Conservation (phyloP, 2,113 vertebrate species). For the Bombycilla garrulus region DNA sequence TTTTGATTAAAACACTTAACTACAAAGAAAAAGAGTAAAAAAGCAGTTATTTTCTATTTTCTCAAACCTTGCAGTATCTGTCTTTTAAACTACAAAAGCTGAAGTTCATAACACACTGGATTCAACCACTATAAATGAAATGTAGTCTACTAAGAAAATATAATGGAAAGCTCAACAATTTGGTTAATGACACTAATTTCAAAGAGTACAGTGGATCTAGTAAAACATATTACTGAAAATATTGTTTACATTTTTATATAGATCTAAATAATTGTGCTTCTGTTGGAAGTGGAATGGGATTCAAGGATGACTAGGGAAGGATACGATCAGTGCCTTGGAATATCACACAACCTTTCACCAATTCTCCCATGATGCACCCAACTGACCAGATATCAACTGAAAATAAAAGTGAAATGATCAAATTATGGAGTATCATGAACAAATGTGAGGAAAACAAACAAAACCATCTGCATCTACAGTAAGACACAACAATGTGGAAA, state of each 20-base stretch:
- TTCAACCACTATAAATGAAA: neutral
- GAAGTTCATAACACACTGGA: neutral
- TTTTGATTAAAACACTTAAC: conserved; percentile 9
- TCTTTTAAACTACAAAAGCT: neutral
- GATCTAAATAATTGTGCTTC: conserved; percentile 20
- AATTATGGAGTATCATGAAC: conserved; percentile 79
- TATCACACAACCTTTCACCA: conserved; percentile 98
- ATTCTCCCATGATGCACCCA: conserved; percentile 99
- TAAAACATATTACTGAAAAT: neutral
- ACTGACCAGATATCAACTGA: conserved; percentile 99
- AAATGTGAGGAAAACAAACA: conserved; percentile 65
- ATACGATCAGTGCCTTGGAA: conserved; percentile 99
- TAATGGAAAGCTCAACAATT: conserved; percentile 11
- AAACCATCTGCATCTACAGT: conserved; percentile 55
- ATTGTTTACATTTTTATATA: neutral
- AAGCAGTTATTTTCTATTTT: neutral
- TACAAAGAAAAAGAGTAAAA: neutral
- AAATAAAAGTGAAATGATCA: conserved; percentile 85
- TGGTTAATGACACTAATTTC: conserved; percentile 62
- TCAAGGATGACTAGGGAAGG: conserved; percentile 79
- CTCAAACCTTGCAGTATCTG: neutral
- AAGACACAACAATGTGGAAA: conserved; percentile 68
- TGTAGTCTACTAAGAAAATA: neutral
- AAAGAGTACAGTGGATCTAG: neutral
- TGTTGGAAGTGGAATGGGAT: conserved; percentile 38